Evolutionary conservation across 2,888 invertebrate species (phyloP).

Genomic region (Tillus elongatus): DNA sequence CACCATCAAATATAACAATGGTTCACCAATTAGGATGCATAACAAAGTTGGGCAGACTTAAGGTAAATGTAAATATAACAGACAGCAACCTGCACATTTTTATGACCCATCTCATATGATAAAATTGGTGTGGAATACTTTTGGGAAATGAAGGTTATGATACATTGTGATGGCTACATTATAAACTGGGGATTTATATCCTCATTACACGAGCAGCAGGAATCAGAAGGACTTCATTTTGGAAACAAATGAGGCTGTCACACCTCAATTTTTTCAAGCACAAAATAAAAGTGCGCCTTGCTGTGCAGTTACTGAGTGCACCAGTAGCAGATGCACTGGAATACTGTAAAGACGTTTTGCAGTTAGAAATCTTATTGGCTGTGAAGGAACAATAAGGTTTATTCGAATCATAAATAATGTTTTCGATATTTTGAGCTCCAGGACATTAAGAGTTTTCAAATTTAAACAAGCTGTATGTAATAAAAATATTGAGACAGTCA

Average conservation of each 20-base stretch:
- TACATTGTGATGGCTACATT: slow-evolving; percentile 10
- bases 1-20: slow-evolving; percentile 19
- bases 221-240: slow-evolving; percentile 18
- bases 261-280: slow-evolving; percentile 18
- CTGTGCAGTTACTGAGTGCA: slow-evolving; percentile 15
- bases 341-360: slow-evolving; percentile 6
- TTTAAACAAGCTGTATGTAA: slow-evolving; percentile 7
- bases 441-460: background rate
- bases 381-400: slow-evolving; percentile 15
- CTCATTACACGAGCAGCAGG: slow-evolving; percentile 16
- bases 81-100: too few species aligned
- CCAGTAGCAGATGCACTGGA: slow-evolving; percentile 9
- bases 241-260: slow-evolving; percentile 14
- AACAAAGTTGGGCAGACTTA: too few species aligned
- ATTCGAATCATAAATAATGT: slow-evolving; percentile 16
- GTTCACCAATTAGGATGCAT: too few species aligned
- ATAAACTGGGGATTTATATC: slow-evolving; percentile 18
- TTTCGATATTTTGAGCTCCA: slow-evolving; percentile 20
- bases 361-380: slow-evolving; percentile 15
- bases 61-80: too few species aligned
- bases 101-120: too few species aligned
- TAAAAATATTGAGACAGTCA: background rate
- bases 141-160: slow-evolving; percentile 16
- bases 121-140: slow-evolving; percentile 19
- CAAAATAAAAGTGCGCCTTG: slow-evolving; percentile 22